Evolutionary conservation across 2,113 vertebrate species (phyloP), one percentile per base, ranked within the genome.

Genomic region (Grantiella picta): DNA sequence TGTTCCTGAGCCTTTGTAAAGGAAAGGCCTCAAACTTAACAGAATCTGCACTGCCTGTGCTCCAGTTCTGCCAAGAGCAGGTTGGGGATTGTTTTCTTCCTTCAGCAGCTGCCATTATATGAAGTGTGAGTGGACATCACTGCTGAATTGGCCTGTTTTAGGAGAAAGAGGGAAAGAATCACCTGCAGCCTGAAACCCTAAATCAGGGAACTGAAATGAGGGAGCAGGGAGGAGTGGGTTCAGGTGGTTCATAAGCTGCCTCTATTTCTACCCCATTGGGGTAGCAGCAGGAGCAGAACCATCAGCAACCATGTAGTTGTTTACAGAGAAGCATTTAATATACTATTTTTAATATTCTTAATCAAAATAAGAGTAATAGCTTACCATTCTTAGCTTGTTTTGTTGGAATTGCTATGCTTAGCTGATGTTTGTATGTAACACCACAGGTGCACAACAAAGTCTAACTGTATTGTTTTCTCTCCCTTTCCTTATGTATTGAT

Each of bases 391-490:
- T 50, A n/a, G 12, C 15, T 56, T 54, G 36, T 82, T 68, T 53
- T 54, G 25, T 50, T 86, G 57, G 54, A 45, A 12, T 36, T 68
- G 22, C 36, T 68, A 21, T n/a, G 19, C 31, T 52, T 83, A 36
- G 8, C 12, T 72, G 44, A 5, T 75, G 44, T 59, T 78, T 78
- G 8, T 53, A 3, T 54, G 11, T 53, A n/a, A 45, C 5, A 25
- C 11, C 16, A 38, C 9, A n/a, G 31, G 8, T 79, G 49, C 66
- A 50, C 28, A 52, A 28, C 35, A 5, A 86, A 81, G 25, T 50
- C 69, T 95, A 91, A 96, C 12, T 82, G 33, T 65, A 10, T 94
- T 88, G 64, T 96, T 73, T 91, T 90, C 47, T 92, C 56, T 93
- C 65, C 42, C 24, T 81, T 87, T 20, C 53, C 38, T 6, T 44